Percentiles rank a stretch among this genome's conserved stretches.
phyloP scores from a whole-genome alignment of 2,888 invertebrate genomes.

The Eilema depressum region DNA sequence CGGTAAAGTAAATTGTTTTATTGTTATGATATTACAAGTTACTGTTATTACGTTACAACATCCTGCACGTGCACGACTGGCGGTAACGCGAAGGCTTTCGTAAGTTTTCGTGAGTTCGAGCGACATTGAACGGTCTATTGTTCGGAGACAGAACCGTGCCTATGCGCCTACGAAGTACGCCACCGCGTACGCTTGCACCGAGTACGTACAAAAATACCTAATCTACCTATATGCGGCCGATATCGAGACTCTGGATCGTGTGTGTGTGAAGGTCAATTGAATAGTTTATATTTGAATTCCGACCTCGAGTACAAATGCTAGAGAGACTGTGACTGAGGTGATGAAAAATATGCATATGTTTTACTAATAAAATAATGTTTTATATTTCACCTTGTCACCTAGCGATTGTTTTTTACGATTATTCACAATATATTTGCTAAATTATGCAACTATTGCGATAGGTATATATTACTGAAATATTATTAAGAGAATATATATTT shows the following conservation, averaged over 20 bases:
- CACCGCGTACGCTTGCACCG: constrained; percentile 8
- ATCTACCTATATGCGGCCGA: constrained; percentile 41
- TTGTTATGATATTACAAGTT: constrained; percentile 45
- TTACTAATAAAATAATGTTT: constrained; percentile 13
- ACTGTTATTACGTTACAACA: constrained; percentile 56
- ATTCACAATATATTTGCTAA: background rate
- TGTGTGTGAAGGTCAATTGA: constrained; percentile 69
- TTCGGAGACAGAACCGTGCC: constrained; percentile 50
- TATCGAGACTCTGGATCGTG: constrained; percentile 68
- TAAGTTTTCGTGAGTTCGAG: constrained; percentile 78
- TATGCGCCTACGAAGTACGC: constrained; percentile 32
- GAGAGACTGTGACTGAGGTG: constrained; percentile 41
- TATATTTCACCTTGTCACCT: constrained; percentile 4
- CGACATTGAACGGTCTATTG: constrained; percentile 81
- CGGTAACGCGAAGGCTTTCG: constrained; percentile 70
- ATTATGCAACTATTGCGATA: constrained; percentile 7
- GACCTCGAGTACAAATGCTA: constrained; percentile 59
- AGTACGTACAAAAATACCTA: constrained; percentile 29
- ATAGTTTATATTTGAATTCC: constrained; percentile 56
- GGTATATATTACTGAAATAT: background rate
- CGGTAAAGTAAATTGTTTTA: constrained; percentile 50
- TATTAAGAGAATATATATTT: background rate
- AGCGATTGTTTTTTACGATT: background rate
- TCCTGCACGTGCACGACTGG: constrained; percentile 52
- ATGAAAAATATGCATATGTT: constrained; percentile 35